Base-by-base conservation (phyloP, 1,140 invertebrate species). In the Panagrolaimus sp. region DNA sequence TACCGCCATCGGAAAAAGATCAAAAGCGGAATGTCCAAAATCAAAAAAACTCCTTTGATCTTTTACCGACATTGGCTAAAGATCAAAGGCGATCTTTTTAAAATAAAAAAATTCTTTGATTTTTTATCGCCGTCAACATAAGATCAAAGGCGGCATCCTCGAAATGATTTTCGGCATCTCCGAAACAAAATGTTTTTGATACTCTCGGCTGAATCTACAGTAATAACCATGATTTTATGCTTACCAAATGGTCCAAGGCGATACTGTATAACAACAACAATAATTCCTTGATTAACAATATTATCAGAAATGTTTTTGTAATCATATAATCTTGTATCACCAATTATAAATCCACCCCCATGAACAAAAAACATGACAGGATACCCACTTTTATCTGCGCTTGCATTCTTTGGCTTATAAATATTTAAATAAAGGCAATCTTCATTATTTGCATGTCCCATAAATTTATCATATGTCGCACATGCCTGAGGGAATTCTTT, bases 191-290 rank as follows among this genome's bases (percentile, higher is more conserved):
- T n/a, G n/a, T n/a, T n/a, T n/a, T n/a, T n/a, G n/a, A n/a, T n/a
- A n/a, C n/a, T n/a, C n/a, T n/a, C n/a, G n/a, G n/a, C n/a, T n/a
- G n/a, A 38, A 38, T 38, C 7, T 38, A 38, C 2, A 38, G 32
- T 38, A 4, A 4, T 38, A 38, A 38, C 32, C 7, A 4, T 38
- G 7, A 38, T n/a, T n/a, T n/a, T n/a, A n/a, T n/a, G n/a, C 32
- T 38, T 38, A 38, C 93, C 70, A 44, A 78, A 80, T 12, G 72
- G n/a, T 46, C 76, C 76, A n/a, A 79, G 58, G 10, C 76, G 65
- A 43, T 77, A 79, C 46, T 77, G 76, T 32, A 77, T 72, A 7
- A 77, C 74, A 10, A 77, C 75, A 14, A 77, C 76, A 32, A 78
- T 46, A 45, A 77, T 68, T 0, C 71, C 75, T 24, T 76, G 46